These are phyloP conservation scores for Notolepis coatsorum DNA, from an alignment of 2,797 vertebrate species.

Conservation along the genomic window DNA sequence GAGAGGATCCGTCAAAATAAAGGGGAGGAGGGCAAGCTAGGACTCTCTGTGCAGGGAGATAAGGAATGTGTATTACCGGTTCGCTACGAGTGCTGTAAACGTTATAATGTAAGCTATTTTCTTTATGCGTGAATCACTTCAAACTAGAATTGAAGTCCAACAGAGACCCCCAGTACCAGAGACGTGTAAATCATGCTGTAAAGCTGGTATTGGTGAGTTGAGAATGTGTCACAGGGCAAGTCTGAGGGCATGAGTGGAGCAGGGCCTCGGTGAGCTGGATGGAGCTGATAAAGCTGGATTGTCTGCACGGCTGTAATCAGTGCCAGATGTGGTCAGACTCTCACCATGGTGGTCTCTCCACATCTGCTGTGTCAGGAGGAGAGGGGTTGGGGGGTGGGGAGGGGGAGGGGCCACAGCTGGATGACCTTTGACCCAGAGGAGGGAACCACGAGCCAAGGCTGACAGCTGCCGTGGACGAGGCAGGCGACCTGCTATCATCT, in stretches of 20 bases:
- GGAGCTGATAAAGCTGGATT: conserved; percentile 83
- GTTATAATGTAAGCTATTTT: conserved; percentile 6
- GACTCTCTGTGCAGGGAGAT: not conserved
- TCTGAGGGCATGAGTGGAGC: conserved; percentile 67
- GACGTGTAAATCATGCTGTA: conserved; percentile 65
- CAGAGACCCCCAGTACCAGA: conserved; percentile 27
- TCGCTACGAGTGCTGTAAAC: conserved; percentile 16
- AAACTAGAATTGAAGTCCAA: conserved; percentile 23
- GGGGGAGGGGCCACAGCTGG: conserved; percentile 80
- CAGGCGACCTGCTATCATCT: conserved; percentile 75
- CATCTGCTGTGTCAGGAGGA: conserved; percentile 79
- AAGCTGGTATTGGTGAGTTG: conserved; percentile 68
- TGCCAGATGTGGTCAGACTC: conserved; percentile 83
- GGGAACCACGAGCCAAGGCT: conserved; percentile 80
- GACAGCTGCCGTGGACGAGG: conserved; percentile 78
- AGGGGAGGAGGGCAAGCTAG: not conserved
- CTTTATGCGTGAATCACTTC: not conserved
- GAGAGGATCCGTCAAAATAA: conserved; percentile 51
- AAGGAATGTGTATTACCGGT: not conserved
- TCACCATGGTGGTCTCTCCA: conserved; percentile 81
- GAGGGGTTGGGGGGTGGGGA: conserved; percentile 37
- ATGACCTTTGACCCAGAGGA: conserved; percentile 79
- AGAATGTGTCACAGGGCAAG: conserved; percentile 78
- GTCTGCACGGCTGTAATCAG: conserved; percentile 84
- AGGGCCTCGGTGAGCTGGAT: conserved; percentile 75